Conservation (phyloP, 2,888 invertebrate species). For the Formica aserva region DNA sequence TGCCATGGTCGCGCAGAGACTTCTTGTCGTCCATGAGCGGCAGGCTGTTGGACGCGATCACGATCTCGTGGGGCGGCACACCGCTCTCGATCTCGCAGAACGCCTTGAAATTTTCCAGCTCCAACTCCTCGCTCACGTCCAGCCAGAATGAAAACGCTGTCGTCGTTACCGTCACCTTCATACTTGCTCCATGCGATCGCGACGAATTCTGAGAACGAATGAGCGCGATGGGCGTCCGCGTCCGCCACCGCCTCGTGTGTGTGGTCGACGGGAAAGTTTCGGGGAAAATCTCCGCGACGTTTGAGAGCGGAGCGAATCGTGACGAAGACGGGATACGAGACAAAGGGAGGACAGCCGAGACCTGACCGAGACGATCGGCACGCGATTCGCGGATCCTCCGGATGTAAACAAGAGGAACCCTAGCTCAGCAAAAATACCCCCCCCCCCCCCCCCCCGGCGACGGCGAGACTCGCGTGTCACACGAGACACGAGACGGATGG, state of each 20-base stretch:
- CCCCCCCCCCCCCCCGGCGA: conserved; percentile 42
- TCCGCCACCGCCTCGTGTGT: not conserved
- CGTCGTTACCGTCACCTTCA: conserved; percentile 98
- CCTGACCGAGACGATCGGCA: conserved; percentile 26
- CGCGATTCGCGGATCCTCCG: conserved; percentile 70
- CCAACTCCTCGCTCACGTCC: conserved; percentile 96
- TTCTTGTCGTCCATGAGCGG: conserved; percentile 94
- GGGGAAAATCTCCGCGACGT: not conserved
- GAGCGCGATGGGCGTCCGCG: not conserved
- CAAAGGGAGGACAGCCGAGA: not conserved
- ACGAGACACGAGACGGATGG: no score
- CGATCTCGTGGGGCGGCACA: conserved; percentile 92
- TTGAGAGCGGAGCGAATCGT: not conserved
- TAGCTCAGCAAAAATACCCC: conserved; percentile 79
- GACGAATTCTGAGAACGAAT: not conserved
- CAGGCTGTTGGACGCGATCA: conserved; percentile 94
- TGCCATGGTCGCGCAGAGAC: conserved; percentile 93
- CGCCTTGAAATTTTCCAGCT: conserved; percentile 97
- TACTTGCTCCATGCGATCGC: conserved; percentile 85
- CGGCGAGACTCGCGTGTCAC: no score
- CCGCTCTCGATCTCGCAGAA: conserved; percentile 96
- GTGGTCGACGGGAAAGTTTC: not conserved
- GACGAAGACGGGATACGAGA: not conserved
- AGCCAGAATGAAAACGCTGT: conserved; percentile 93
- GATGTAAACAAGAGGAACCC: conserved; percentile 78